These are phyloP conservation scores for Sinella curviseta DNA, from an alignment of 1,140 invertebrate species.

Conservation along the genomic window DNA sequence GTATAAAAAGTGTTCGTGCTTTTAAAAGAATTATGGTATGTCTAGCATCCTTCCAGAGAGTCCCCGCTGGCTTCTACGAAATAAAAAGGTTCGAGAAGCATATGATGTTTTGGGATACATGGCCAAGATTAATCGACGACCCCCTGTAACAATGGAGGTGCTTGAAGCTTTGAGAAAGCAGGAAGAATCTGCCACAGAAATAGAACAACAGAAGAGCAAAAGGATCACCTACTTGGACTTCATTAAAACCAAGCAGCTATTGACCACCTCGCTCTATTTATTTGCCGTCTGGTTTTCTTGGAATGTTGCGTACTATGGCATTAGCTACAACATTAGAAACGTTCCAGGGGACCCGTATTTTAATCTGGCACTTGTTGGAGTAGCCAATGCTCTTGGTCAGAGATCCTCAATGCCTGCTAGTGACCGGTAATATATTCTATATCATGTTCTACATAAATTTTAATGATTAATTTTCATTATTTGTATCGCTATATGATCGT, in stretches of 20 bases:
- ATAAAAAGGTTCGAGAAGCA: constrained; percentile 42
- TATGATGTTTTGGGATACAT: constrained; percentile 39
- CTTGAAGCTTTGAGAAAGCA: constrained; percentile 29
- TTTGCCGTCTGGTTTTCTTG: constrained; percentile 40
- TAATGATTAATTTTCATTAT: background rate
- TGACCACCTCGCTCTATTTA: constrained; percentile 36
- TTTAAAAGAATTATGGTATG: background rate
- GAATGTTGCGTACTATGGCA: constrained; percentile 41
- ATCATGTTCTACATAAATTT: background rate
- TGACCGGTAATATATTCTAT: constrained; percentile 26
- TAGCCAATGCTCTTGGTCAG: constrained; percentile 41
- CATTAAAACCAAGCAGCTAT: constrained; percentile 23
- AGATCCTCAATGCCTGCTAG: constrained; percentile 29
- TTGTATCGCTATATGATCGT: background rate
- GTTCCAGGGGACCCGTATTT: constrained; percentile 36
- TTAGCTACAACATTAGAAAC: constrained; percentile 47
- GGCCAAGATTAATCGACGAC: constrained; percentile 43
- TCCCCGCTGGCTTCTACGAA: constrained; percentile 41
- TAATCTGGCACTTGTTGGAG: constrained; percentile 38
- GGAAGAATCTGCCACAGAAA: background rate
- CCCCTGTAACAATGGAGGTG: constrained; percentile 8
- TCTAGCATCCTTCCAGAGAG: constrained; percentile 47
- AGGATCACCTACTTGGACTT: constrained; percentile 42
- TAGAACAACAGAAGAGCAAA: background rate
- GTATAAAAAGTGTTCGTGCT: background rate